Base-by-base conservation (phyloP, 1,140 invertebrate genomes). In the Sitobion miscanthi region DNA sequence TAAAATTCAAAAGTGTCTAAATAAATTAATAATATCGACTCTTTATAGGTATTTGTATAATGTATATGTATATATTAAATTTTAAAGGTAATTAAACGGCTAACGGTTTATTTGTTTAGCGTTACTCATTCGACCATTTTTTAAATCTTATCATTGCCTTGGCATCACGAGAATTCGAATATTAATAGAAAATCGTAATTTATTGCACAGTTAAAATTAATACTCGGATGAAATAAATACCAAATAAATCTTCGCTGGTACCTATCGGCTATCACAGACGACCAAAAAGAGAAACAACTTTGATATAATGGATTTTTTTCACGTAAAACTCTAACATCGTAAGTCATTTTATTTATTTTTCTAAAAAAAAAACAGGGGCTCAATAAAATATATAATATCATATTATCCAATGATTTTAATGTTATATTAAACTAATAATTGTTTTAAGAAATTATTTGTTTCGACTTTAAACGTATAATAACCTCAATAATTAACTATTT, bases 161-260 rank as follows among this genome's bases (percentile, higher is more conserved):
- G 30, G 30, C 11, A n/a, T 77, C 2, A 14, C n/a, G 62, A n/a
- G 14, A 77, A 77, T 77, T 77, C 30, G 6, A 77, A 77, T 77
- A 77, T 77, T 77, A 77, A 77, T 77, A 77, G 62, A 17, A 77
- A 77, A n/a, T 77, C 30, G n/a, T n/a, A 77, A 77, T 77, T 77
- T n/a, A 77, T 77, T 77, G 30, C 62, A 77, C 62, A n/a, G 14
- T 77, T 77, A 6, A n/a, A 77, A 77, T 77, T n/a, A n/a, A 77
- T 77, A 77, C 14, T 77, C 14, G 4, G 14, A 77, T n/a, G 30
- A 77, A 77, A 77, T n/a, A n/a, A 42, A 42, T 42, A 77, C 30
- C 30, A 77, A 77, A 77, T 77, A 77, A 77, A 77, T 77, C 57
- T 62, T 62, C 1, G 14, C 0, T 62, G 25, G 11, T 62, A 62